Evolutionary conservation across 1,140 invertebrate genomes (phyloP).

Genomic region (Drosophila lowei): DNA sequence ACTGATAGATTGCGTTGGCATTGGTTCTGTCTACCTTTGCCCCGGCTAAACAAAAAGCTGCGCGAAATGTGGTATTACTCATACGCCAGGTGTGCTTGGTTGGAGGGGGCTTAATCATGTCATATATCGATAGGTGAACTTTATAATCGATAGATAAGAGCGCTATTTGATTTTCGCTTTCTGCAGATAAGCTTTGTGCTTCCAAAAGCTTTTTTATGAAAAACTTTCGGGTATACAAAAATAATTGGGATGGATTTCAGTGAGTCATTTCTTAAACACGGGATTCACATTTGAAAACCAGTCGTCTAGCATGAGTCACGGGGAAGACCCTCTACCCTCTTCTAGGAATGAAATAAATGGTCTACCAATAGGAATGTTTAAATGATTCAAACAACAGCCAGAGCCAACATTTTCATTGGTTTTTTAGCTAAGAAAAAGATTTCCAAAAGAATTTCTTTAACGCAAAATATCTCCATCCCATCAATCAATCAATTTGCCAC

Average conservation of each 20-base stretch:
- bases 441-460: too few relatives aligned
- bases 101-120: not conserved
- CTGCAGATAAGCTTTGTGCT: not conserved
- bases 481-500: too few relatives aligned
- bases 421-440: too few relatives aligned
- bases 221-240: constrained; percentile 3
- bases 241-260: not conserved
- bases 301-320: too few relatives aligned
- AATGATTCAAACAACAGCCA: too few relatives aligned
- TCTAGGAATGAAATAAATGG: too few relatives aligned
- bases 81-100: constrained; percentile 33
- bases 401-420: too few relatives aligned
- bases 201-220: not conserved
- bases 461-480: too few relatives aligned
- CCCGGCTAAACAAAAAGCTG: constrained; percentile 39
- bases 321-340: too few relatives aligned
- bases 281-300: too few relatives aligned
- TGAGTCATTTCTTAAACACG: not conserved
- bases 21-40: not conserved
- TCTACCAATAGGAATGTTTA: too few relatives aligned
- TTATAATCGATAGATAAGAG: constrained; percentile 14
- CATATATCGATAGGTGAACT: constrained; percentile 16
- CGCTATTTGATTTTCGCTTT: not conserved
- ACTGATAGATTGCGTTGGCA: constrained; percentile 14
- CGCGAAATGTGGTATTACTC: constrained; percentile 32